A percentile compares a stretch with the other conserved stretches of the same genome.
These are phyloP conservation scores for Amblyopsis rosae DNA, from an alignment of 2,113 vertebrate species.

Conservation along the genomic window DNA sequence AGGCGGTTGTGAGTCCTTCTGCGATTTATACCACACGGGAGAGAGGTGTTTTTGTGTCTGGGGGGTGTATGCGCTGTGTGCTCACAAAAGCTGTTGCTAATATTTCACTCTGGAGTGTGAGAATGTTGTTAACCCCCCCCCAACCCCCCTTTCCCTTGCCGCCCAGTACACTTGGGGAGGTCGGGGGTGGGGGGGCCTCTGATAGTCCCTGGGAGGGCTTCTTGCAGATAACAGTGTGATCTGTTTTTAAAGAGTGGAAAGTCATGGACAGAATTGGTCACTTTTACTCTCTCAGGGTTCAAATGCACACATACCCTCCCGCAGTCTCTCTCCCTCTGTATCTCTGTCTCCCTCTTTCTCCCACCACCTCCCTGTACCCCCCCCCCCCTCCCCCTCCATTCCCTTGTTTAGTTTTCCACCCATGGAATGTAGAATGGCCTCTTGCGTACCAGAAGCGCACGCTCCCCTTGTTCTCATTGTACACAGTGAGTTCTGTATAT, in stretches of 20 bases:
- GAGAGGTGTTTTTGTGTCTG: conserved; percentile 15
- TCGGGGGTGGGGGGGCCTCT: conserved; percentile 9
- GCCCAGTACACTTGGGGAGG: neutral
- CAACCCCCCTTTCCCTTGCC: neutral
- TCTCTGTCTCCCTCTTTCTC: neutral
- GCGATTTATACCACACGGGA: conserved; percentile 30
- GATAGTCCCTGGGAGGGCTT: conserved; percentile 26
- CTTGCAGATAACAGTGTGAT: conserved; percentile 55
- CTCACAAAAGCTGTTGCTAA: conserved; percentile 53
- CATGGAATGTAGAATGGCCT: conserved; percentile 49
- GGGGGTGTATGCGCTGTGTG: neutral
- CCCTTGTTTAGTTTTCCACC: conserved; percentile 37
- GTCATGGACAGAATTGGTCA: conserved; percentile 65
- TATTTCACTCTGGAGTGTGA: conserved; percentile 62
- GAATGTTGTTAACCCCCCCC: conserved; percentile 15
- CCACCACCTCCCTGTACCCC: conserved; percentile 15
- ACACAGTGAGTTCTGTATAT: conserved; percentile 53
- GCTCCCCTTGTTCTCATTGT: conserved; percentile 38
- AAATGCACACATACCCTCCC: conserved; percentile 77
- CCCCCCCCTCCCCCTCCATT: conserved; percentile 52
- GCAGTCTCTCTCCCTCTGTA: conserved; percentile 57
- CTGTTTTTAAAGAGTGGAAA: conserved; percentile 48
- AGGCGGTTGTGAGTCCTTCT: neutral
- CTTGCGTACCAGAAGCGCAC: conserved; percentile 42
- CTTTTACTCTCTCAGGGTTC: conserved; percentile 81